Conservation (phyloP, 2,797 vertebrate species). For the Otus scops region DNA sequence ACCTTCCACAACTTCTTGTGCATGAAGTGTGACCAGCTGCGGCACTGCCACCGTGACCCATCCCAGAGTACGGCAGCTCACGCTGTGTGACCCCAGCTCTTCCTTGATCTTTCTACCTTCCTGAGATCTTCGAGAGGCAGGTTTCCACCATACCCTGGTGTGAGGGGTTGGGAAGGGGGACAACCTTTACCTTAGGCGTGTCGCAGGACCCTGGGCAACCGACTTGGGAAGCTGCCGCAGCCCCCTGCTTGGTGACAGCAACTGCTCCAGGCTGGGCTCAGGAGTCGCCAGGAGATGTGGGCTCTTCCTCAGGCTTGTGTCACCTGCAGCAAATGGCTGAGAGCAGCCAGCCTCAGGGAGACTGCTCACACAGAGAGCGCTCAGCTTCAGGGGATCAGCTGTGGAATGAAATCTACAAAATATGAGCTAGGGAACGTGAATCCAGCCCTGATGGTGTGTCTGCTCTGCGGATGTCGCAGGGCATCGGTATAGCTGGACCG, state of each 20-base stretch:
- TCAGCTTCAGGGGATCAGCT: neutral
- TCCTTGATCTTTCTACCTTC: neutral
- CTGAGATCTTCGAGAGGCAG: neutral
- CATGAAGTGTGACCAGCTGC: neutral
- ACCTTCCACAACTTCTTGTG: neutral
- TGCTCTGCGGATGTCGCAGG: neutral
- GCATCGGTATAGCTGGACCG: neutral
- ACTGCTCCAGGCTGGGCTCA: neutral
- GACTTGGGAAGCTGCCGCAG: neutral
- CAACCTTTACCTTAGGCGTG: rapidly evolving
- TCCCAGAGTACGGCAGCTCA: neutral
- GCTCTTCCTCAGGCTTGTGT: neutral
- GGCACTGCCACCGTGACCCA: neutral
- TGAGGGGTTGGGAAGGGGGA: neutral
- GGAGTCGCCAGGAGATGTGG: neutral
- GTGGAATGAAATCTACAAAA: rapidly evolving
- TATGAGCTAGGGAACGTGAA: neutral
- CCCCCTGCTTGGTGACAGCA: neutral
- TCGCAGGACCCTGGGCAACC: neutral
- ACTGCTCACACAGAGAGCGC: neutral
- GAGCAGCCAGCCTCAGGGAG: neutral
- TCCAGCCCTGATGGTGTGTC: neutral
- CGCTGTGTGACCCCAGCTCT: neutral
- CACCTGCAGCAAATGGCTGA: neutral
- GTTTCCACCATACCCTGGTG: neutral